Evolutionary conservation across 1,140 invertebrate species (phyloP).

Genomic region (Drosophila ercepeae): DNA sequence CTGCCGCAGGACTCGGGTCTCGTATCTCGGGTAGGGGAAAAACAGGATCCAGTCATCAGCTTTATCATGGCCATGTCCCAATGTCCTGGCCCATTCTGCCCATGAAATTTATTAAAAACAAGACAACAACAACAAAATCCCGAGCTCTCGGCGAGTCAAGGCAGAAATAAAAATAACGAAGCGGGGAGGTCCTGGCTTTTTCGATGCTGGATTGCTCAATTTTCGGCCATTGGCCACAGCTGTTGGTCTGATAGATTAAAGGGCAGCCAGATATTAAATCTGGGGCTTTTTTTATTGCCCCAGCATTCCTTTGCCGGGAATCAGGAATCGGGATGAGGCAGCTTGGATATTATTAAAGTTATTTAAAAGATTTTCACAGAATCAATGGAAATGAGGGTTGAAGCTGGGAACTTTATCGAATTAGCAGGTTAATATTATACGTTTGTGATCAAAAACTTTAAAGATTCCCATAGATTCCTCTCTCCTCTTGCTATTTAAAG

Average conservation of each 20-base stretch:
- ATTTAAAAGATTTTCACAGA: neutral
- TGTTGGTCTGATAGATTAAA: conserved; percentile 51
- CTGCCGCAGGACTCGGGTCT: neutral
- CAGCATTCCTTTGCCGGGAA: neutral
- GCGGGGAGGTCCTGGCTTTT: conserved; percentile 1
- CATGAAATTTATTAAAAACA: conserved; percentile 69
- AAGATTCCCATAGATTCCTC: too few species aligned
- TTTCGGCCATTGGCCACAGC: conserved; percentile 54
- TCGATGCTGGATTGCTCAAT: conserved; percentile 41
- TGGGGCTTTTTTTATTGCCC: neutral
- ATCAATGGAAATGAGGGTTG: too few species aligned
- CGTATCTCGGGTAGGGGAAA: too few species aligned
- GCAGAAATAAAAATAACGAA: conserved; percentile 24
- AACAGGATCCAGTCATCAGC: conserved; percentile 13
- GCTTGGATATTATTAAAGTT: conserved; percentile 8
- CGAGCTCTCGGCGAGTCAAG: too few species aligned
- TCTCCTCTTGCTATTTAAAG: too few species aligned
- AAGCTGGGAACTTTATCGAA: too few species aligned
- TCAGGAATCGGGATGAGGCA: neutral
- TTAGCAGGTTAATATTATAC: too few species aligned
- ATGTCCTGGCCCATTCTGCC: conserved; percentile 33
- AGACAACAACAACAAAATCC: conserved; percentile 12
- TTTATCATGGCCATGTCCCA: conserved; percentile 33
- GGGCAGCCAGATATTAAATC: conserved; percentile 41
- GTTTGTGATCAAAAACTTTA: too few species aligned